phyloP scores from a whole-genome alignment of 2,113 vertebrate genomes.

The Okapia johnstoni region DNA sequence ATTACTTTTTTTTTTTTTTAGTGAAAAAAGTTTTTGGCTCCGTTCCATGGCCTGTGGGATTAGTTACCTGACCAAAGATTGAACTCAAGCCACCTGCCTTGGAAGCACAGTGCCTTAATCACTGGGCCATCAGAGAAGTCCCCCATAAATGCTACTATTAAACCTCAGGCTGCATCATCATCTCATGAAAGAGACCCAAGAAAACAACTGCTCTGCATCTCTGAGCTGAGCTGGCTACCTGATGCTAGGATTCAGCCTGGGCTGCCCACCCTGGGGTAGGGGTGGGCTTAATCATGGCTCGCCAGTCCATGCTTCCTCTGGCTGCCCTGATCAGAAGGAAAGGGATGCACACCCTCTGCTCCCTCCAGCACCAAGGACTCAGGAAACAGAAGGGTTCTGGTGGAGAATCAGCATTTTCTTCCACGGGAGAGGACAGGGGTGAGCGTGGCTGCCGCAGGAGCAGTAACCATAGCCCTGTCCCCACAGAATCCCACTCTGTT shows the following conservation, averaged over 20 bases:
- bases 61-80: background rate
- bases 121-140: background rate
- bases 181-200: background rate
- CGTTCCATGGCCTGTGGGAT: background rate
- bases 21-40: background rate
- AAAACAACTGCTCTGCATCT: background rate
- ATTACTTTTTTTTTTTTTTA: background rate
- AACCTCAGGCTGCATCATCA: background rate
- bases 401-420: background rate
- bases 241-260: background rate
- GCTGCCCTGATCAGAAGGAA: background rate
- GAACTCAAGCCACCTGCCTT: background rate
- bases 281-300: background rate
- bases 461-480: background rate
- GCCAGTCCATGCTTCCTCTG: accelerated
- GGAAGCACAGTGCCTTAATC: background rate
- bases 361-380: background rate
- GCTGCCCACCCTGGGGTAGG: background rate
- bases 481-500: background rate
- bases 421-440: background rate
- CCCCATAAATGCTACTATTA: background rate
- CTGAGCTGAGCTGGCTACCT: background rate
- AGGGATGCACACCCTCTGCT: background rate
- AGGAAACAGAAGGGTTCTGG: background rate
- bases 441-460: accelerated